A percentile compares a stretch with the other conserved stretches of the same genome.
Conservation (phyloP, 2,797 vertebrate genomes). For the Notoglanidium macrostoma region DNA sequence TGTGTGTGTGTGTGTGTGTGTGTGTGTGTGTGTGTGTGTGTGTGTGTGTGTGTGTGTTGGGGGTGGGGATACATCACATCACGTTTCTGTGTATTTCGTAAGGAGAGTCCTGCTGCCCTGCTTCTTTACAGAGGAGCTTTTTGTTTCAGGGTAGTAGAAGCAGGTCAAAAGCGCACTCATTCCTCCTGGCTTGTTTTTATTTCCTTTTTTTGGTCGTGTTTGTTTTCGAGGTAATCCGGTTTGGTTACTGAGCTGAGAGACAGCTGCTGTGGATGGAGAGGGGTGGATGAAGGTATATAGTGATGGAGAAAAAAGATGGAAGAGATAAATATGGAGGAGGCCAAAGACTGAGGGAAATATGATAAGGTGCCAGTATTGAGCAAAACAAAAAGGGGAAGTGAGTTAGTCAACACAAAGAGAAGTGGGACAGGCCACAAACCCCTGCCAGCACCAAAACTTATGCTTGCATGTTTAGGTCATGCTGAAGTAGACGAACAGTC, state of each 20-base stretch:
- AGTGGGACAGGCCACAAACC: slow-evolving; percentile 45
- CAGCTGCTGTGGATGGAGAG: slow-evolving; percentile 6
- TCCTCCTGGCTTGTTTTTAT: slow-evolving; percentile 51
- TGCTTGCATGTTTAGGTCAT: too few species aligned
- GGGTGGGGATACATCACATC: slow-evolving; percentile 65
- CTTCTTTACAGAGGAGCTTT: slow-evolving; percentile 69
- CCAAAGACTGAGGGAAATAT: slow-evolving; percentile 27
- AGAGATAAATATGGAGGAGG: slow-evolving; percentile 30
- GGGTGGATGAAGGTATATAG: neutral
- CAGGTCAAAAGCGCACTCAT: slow-evolving; percentile 65
- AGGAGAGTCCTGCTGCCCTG: slow-evolving; percentile 61
- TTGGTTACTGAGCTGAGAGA: slow-evolving; percentile 57
- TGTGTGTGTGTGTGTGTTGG: slow-evolving; percentile 29
- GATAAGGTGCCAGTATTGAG: neutral
- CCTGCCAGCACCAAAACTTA: neutral
- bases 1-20: slow-evolving; percentile 34
- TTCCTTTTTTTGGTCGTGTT: slow-evolving; percentile 15
- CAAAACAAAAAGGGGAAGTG: neutral
- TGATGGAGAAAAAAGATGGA: slow-evolving; percentile 41
- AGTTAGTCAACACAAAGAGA: slow-evolving; percentile 16
- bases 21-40: slow-evolving; percentile 56
- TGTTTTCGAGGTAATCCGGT: slow-evolving; percentile 67
- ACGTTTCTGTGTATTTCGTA: slow-evolving; percentile 72
- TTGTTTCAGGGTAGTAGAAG: slow-evolving; percentile 71
- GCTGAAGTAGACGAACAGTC: neutral